phyloP scores from a whole-genome alignment of 2,113 vertebrate genomes.

The Catharus minimus region DNA sequence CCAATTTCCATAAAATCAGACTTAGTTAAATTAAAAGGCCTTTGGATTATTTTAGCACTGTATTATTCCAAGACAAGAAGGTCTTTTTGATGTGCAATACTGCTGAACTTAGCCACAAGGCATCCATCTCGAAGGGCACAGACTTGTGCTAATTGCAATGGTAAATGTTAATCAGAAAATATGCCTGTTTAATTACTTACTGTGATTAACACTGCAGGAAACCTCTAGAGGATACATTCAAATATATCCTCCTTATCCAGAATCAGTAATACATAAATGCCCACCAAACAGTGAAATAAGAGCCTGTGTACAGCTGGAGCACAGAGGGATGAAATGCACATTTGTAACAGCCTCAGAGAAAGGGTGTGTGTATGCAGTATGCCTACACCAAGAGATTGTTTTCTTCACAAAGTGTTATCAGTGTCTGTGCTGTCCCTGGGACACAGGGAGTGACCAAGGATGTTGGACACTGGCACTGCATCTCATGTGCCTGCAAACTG shows the following conservation, averaged over 20 bases:
- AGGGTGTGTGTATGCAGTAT: too few relatives aligned
- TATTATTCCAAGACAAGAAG: constrained; percentile 36
- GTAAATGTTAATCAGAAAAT: constrained; percentile 65
- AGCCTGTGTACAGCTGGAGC: not conserved
- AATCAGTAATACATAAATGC: constrained; percentile 1
- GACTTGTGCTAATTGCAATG: constrained; percentile 31
- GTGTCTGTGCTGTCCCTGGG: not conserved
- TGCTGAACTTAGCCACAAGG: constrained; percentile 33
- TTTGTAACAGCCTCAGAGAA: not conserved
- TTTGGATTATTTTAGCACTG: not conserved
- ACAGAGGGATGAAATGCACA: not conserved
- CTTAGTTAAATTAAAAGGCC: constrained; percentile 31
- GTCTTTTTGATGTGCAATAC: constrained; percentile 31
- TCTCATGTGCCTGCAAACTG: not conserved
- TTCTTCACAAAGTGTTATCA: not conserved
- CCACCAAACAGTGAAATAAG: not conserved
- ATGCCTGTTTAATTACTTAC: constrained; percentile 59
- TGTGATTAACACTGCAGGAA: constrained; percentile 61
- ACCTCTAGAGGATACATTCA: constrained; percentile 32
- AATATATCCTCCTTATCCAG: constrained; percentile 16
- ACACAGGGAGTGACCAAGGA: not conserved
- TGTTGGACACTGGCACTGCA: not conserved
- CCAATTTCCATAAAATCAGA: not conserved
- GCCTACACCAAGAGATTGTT: not conserved
- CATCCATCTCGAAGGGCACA: constrained; percentile 29